These are phyloP conservation scores for Diphyllodes magnificus DNA, from an alignment of 2,113 vertebrate species.

Conservation along the genomic window DNA sequence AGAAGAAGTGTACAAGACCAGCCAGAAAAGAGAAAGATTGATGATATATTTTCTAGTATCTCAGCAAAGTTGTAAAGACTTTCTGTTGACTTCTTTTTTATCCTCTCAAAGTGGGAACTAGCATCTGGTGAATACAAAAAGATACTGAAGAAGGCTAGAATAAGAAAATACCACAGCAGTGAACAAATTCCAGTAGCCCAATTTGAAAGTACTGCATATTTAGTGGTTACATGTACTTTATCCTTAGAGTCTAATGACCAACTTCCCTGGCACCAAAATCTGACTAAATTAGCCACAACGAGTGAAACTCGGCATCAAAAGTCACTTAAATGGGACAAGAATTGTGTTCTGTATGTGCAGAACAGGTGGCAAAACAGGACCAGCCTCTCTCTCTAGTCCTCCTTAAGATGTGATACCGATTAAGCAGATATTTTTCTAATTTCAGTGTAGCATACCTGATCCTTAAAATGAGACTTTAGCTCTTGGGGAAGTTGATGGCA, in stretches of 20 bases:
- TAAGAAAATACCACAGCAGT: not conserved
- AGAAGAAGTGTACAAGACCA: not conserved
- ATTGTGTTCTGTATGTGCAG: not conserved
- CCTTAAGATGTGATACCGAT: not conserved
- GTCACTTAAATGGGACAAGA: not conserved
- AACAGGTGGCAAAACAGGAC: not conserved
- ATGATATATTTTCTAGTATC: not conserved
- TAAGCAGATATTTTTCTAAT: not conserved
- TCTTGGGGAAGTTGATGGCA: conserved; percentile 45
- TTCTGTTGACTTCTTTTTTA: not conserved
- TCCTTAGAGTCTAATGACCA: not conserved
- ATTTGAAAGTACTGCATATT: not conserved
- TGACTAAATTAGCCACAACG: not conserved
- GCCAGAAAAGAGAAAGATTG: not conserved
- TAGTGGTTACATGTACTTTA: not conserved
- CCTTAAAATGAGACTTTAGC: conserved; percentile 42
- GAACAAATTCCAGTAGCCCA: not conserved
- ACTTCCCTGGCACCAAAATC: not conserved
- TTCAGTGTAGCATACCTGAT: conserved; percentile 3
- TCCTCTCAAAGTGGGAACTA: not conserved
- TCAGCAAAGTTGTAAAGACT: not conserved
- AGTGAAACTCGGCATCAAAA: not conserved
- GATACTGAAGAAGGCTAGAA: not conserved
- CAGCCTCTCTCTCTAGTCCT: not conserved
- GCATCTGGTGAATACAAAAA: not conserved